These are phyloP conservation scores for Poeciliopsis presidionis DNA, from an alignment of 2,797 vertebrate species.

Conservation along the genomic window DNA sequence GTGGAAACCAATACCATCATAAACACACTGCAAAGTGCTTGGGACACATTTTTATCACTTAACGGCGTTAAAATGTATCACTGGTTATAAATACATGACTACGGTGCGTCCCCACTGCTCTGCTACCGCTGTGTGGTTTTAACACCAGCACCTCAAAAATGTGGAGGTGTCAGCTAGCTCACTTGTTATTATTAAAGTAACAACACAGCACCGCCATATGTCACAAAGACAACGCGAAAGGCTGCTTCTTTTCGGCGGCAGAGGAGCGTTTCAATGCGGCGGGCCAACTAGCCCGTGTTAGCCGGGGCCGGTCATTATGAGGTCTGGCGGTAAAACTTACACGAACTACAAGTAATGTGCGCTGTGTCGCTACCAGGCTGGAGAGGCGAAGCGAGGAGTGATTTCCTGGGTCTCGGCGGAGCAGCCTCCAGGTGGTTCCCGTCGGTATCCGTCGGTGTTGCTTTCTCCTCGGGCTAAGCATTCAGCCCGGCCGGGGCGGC, in stretches of 20 bases:
- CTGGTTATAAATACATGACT: background rate
- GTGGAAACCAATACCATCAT: background rate
- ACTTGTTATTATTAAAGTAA: constrained; percentile 32
- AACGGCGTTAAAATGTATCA: background rate
- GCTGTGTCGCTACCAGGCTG: constrained; percentile 61
- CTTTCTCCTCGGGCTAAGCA: constrained; percentile 43
- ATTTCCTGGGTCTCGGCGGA: constrained; percentile 56
- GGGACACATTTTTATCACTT: background rate
- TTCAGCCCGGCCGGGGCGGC: constrained; percentile 47
- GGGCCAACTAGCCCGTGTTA: constrained; percentile 69
- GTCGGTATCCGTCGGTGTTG: constrained; percentile 32
- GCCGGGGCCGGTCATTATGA: constrained; percentile 61
- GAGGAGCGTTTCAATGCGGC: constrained; percentile 17
- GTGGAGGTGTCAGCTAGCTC: constrained; percentile 49
- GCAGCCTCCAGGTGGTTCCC: constrained; percentile 31
- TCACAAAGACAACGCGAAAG: background rate
- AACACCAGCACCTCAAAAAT: constrained; percentile 29
- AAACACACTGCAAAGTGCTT: background rate
- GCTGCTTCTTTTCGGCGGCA: constrained; percentile 6
- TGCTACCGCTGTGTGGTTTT: constrained; percentile 22
- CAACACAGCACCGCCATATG: background rate
- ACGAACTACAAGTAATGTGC: constrained; percentile 67
- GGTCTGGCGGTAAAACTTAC: constrained; percentile 77
- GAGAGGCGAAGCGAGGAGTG: constrained; percentile 46
- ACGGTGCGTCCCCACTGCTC: background rate